Conservation (phyloP, 1,140 invertebrate genomes). For the Drosophila takahashii region DNA sequence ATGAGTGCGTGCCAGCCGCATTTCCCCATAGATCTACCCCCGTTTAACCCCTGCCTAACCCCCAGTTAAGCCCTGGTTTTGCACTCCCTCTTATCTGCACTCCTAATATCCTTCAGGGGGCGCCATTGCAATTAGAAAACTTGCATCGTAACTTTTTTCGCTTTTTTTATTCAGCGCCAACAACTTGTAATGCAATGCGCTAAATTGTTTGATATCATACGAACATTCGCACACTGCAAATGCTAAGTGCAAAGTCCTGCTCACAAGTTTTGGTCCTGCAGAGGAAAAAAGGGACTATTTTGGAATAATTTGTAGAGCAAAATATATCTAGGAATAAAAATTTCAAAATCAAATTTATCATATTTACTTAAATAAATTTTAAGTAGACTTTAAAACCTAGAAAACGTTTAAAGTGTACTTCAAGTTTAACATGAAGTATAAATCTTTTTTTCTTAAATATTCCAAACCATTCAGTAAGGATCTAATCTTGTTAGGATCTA, state of each 20-base stretch:
- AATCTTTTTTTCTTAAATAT: too few relatives aligned
- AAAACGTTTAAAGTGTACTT: too few relatives aligned
- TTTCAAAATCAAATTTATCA: too few relatives aligned
- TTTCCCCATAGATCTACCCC: slow-evolving; percentile 27
- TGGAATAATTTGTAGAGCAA: background rate
- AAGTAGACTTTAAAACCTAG: too few relatives aligned
- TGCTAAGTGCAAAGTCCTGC: slow-evolving; percentile 79
- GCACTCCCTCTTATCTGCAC: slow-evolving; percentile 18
- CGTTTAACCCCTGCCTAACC: slow-evolving; percentile 8
- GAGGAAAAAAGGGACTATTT: slow-evolving; percentile 14
- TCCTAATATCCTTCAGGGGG: slow-evolving; percentile 40
- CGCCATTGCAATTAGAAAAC: slow-evolving; percentile 72
- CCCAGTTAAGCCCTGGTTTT: background rate
- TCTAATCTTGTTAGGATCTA: too few relatives aligned
- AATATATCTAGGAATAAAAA: too few relatives aligned
- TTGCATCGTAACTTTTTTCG: slow-evolving; percentile 65
- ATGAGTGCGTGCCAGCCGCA: slow-evolving; percentile 56
- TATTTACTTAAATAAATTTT: too few relatives aligned
- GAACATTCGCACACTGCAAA: slow-evolving; percentile 24
- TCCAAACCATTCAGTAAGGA: too few relatives aligned
- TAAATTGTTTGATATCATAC: slow-evolving; percentile 74
- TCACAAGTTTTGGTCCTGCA: slow-evolving; percentile 40
- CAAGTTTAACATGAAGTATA: too few relatives aligned
- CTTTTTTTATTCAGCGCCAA: slow-evolving; percentile 11
- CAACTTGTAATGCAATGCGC: slow-evolving; percentile 72